phyloP scores from a whole-genome alignment of 1,140 invertebrate species.

The Battus philenor region DNA sequence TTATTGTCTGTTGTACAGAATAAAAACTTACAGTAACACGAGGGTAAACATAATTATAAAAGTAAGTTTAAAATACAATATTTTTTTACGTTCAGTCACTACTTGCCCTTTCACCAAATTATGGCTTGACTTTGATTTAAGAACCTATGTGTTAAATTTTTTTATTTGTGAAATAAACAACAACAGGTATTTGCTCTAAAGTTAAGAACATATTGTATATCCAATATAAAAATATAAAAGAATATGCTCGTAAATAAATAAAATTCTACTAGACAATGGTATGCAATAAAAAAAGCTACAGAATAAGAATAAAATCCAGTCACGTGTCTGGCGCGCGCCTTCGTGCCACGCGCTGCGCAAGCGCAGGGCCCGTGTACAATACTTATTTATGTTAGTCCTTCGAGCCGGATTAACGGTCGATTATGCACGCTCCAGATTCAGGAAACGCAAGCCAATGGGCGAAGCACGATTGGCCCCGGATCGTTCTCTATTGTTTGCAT shows the following conservation, averaged over 20 bases:
- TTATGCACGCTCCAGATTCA: conserved; percentile 71
- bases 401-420: conserved; percentile 67
- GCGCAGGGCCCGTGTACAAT: conserved; percentile 51
- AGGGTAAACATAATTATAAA: no score
- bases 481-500: conserved; percentile 35
- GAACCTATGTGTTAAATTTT: no score
- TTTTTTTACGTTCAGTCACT: no score
- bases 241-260: conserved; percentile 12
- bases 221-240: conserved; percentile 18
- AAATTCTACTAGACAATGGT: conserved; percentile 9
- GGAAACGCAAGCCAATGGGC: conserved; percentile 44
- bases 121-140: no score
- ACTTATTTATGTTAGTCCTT: conserved; percentile 58
- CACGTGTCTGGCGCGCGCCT: conserved; percentile 64
- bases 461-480: conserved; percentile 32
- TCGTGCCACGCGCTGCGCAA: conserved; percentile 56
- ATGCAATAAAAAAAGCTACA: conserved; percentile 56
- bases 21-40: no score
- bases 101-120: no score
- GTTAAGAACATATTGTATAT: no score
- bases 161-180: no score
- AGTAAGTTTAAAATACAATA: no score
- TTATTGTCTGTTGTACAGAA: no score
- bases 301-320: conserved; percentile 52
- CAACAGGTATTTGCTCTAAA: no score